Percentiles rank a stretch among this genome's conserved stretches.
These are phyloP conservation scores for Morone saxatilis DNA, from an alignment of 2,113 vertebrate genomes.

Conservation along the genomic window DNA sequence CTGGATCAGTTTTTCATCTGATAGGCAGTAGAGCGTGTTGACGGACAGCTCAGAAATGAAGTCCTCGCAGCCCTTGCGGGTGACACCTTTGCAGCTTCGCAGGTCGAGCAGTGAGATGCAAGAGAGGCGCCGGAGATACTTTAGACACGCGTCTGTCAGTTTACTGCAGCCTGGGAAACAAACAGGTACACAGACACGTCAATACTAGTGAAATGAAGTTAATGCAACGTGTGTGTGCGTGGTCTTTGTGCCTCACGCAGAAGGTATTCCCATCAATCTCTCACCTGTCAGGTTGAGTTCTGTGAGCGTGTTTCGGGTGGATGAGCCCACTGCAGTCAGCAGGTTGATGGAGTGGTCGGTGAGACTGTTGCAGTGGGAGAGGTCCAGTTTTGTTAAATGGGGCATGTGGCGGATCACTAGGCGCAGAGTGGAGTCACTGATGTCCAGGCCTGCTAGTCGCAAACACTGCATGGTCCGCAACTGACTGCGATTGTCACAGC, in stretches of 20 bases:
- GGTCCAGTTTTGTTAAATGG: conserved; percentile 94
- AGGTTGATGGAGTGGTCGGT: conserved; percentile 96
- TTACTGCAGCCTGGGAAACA: conserved; percentile 92
- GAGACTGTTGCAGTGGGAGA: conserved; percentile 95
- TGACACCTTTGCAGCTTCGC: conserved; percentile 94
- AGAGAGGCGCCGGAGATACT: conserved; percentile 93
- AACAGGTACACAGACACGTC: not conserved
- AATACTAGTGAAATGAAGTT: not conserved
- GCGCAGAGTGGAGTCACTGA: conserved; percentile 93
- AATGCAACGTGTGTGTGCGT: no score
- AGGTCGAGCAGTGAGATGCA: conserved; percentile 94
- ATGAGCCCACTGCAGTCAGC: conserved; percentile 96
- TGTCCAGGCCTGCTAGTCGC: conserved; percentile 95
- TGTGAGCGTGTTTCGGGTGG: conserved; percentile 94
- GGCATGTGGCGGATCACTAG: conserved; percentile 98
- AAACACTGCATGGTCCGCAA: conserved; percentile 95
- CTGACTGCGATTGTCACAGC: conserved; percentile 97
- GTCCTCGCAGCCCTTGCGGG: conserved; percentile 95
- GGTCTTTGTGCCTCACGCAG: not conserved
- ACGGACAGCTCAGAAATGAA: conserved; percentile 98
- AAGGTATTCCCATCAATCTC: not conserved
- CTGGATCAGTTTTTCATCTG: conserved; percentile 99
- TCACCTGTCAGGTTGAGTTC: conserved; percentile 97
- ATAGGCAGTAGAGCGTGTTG: conserved; percentile 97
- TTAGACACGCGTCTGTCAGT: conserved; percentile 93